Evolutionary conservation across 2,797 vertebrate species (phyloP).

Genomic region (Epinephelus awoara): DNA sequence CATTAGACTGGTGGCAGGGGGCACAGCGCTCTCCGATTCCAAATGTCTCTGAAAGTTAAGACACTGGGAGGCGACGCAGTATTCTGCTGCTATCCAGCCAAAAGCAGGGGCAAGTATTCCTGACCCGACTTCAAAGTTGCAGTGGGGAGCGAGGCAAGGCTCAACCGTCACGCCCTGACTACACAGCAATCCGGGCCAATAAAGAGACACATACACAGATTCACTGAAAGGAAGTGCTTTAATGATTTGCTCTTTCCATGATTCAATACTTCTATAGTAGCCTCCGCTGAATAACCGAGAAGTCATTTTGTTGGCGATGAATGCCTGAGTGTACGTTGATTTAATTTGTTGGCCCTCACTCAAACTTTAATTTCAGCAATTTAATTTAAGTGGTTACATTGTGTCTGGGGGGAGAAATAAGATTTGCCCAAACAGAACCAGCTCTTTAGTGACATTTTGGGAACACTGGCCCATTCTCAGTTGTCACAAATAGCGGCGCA

Average conservation of each 20-base stretch:
- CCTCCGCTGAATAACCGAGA: conserved; percentile 30
- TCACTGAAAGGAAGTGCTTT: conserved; percentile 39
- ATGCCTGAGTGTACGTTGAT: conserved; percentile 47
- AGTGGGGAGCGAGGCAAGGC: conserved; percentile 48
- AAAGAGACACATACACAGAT: conserved; percentile 50
- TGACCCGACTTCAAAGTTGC: conserved; percentile 74
- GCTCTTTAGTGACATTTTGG: conserved; percentile 52
- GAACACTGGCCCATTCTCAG: conserved; percentile 35
- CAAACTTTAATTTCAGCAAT: conserved; percentile 53
- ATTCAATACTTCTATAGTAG: conserved; percentile 41
- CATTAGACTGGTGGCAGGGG: conserved; percentile 60
- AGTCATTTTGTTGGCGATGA: conserved; percentile 46
- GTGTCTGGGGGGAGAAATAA: conserved; percentile 21
- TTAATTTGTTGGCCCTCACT: conserved; percentile 55
- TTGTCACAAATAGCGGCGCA: conserved; percentile 30
- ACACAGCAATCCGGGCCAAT: conserved; percentile 53
- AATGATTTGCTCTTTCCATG: conserved; percentile 63
- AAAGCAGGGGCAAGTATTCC: conserved; percentile 57
- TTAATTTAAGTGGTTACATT: conserved; percentile 25
- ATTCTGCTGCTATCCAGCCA: conserved; percentile 54
- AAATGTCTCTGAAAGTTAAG: conserved; percentile 66
- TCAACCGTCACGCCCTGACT: conserved; percentile 49
- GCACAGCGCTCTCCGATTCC: conserved; percentile 39
- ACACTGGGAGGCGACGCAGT: conserved; percentile 63
- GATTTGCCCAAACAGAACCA: conserved; percentile 15